phyloP scores from a whole-genome alignment of 2,888 invertebrate species.

The Pseudococcus viburni region DNA sequence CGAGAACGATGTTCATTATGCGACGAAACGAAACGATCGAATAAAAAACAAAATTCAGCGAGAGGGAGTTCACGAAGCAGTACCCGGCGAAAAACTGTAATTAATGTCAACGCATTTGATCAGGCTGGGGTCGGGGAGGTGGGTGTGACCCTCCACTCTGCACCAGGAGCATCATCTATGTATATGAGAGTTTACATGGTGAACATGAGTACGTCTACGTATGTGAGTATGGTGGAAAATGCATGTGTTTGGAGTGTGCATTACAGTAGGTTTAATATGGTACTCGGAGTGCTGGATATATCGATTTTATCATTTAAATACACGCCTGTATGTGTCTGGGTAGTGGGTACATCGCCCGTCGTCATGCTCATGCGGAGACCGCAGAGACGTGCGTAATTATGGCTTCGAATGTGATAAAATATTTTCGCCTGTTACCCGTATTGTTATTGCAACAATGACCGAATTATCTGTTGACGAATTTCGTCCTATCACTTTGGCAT shows the following conservation, averaged over 20 bases:
- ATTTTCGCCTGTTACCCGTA: not conserved
- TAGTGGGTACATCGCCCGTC: not conserved
- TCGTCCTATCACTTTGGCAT: not conserved
- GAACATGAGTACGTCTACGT: not conserved
- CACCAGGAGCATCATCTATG: not conserved
- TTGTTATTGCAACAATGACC: not conserved
- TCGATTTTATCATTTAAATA: constrained; percentile 23
- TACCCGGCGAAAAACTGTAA: not conserved
- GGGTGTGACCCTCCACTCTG: not conserved
- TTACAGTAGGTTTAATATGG: constrained; percentile 1
- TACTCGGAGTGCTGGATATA: constrained; percentile 6
- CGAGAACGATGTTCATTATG: not conserved
- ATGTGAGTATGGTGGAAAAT: not conserved
- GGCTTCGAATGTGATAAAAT: constrained; percentile 3
- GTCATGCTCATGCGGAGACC: not conserved
- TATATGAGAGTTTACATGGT: not conserved
- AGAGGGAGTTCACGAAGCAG: not conserved
- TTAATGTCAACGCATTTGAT: constrained; percentile 7
- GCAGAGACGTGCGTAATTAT: not conserved
- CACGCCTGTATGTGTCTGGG: constrained; percentile 18
- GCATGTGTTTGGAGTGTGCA: not conserved
- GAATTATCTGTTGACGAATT: not conserved
- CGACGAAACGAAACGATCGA: constrained; percentile 11
- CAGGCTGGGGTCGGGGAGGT: not conserved
- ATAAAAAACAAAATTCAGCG: not conserved